Conservation (phyloP, 2,113 vertebrate genomes). For the Numida meleagris region DNA sequence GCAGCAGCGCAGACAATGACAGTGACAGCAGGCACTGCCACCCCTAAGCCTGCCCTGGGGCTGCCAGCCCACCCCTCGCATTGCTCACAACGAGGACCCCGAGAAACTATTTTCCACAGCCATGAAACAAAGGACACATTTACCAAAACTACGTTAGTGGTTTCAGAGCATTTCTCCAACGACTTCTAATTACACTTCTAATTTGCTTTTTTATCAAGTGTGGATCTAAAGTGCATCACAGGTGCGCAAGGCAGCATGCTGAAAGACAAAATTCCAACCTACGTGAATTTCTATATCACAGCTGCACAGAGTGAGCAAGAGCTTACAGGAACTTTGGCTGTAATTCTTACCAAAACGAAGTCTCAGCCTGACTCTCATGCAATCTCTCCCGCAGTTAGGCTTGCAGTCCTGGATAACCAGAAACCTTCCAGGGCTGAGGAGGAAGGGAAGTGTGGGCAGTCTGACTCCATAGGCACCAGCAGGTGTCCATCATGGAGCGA, state of each 20-base stretch:
- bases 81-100: fast-evolving
- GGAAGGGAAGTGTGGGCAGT: background rate
- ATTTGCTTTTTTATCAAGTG: background rate
- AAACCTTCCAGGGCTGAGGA: background rate
- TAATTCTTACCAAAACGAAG: fast-evolving
- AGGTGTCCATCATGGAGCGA: background rate
- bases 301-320: background rate
- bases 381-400: fast-evolving
- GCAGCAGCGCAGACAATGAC: fast-evolving
- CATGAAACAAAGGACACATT: background rate
- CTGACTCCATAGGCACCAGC: background rate
- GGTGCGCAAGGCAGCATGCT: background rate
- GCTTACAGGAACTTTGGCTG: background rate
- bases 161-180: background rate
- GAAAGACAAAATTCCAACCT: background rate
- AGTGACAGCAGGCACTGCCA: background rate
- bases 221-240: background rate
- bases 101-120: fast-evolving
- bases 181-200: background rate
- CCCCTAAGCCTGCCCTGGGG: fast-evolving
- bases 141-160: background rate
- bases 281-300: fast-evolving
- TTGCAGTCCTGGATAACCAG: background rate
- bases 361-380: background rate
- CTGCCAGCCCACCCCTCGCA: fast-evolving